Evolutionary conservation across 2,888 invertebrate genomes (phyloP).

Genomic region (Abrostola triplasia): DNA sequence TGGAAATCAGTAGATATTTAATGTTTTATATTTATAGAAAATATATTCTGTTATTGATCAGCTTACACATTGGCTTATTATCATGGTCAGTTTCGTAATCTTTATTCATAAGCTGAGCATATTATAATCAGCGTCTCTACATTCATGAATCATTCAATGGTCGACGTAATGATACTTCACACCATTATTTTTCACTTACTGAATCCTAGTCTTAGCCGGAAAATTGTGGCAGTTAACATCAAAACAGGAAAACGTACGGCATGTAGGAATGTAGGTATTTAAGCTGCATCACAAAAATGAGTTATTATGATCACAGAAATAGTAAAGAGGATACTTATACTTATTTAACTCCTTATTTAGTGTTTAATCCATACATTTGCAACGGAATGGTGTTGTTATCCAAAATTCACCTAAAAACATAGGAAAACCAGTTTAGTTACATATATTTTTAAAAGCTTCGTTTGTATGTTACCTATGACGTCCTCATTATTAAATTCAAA

Average conservation of each 20-base stretch:
- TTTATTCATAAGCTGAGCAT: conserved; percentile 23
- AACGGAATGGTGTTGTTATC: too few species aligned
- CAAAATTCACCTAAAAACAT: too few species aligned
- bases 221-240: conserved; percentile 28
- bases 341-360: too few species aligned
- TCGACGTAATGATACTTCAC: conserved; percentile 20
- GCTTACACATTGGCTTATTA: conserved; percentile 48
- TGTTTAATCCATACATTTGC: too few species aligned
- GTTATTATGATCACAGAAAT: too few species aligned
- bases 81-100: conserved; percentile 31
- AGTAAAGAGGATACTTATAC: too few species aligned
- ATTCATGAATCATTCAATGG: conserved; percentile 25
- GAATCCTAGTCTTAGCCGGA: conserved; percentile 40
- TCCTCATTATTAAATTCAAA: not conserved
- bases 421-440: too few species aligned
- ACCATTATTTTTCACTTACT: conserved; percentile 16
- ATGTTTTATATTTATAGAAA: conserved; percentile 30
- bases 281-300: too few species aligned
- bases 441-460: too few species aligned
- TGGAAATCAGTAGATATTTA: too few species aligned
- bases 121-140: conserved; percentile 20
- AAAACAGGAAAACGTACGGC: conserved; percentile 38
- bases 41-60: conserved; percentile 43
- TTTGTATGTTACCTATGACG: too few species aligned
- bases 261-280: too few species aligned